Evolutionary conservation across 2,888 invertebrate genomes (phyloP), one percentile per base, ranked within the genome.

Genomic region (Machimus rusticus): DNA sequence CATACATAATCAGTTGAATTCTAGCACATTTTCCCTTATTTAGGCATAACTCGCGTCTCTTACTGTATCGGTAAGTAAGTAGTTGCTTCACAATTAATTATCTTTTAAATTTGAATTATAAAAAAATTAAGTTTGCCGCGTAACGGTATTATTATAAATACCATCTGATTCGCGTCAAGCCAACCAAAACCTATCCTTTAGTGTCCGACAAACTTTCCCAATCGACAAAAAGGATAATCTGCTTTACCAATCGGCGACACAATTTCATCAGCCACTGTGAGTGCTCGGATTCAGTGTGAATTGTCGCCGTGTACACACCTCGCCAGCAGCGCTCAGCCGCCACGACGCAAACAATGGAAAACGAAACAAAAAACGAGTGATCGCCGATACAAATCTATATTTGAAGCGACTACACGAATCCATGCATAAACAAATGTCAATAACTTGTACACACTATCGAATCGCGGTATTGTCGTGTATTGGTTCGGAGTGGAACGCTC

Each of bases 381-480:
- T 85, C 85, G 74, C 74, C 74, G 85, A 74, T 85, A 28, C 43
- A 46, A 74, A 74, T 85, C 46, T 46, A 34, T 46, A 74, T 43
- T 46, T 31, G 85, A 85, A 85, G 66, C 85, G 74, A 85, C 74
- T 84, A 43, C 85, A 46, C 57, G 43, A 43, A 85, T 74, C 46
- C 85, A 85, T 74, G 85, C 74, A 85, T 85, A 85, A 74, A 85
- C 46, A 85, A 85, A 85, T 74, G 85, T 74, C 85, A 85, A 85
- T 85, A 85, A 85, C 85, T 85, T 74, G 74, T 74, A 34, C 43
- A 85, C 74, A 85, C 85, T 23, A 31, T 28, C 85, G 74, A 85
- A 37, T 6, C 82, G 28, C 76, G 37, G 9, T 74, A 34, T 74
- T 34, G n/a, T 76, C 76, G 37, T 39, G 76, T 19, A 34, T 34